phyloP scores from a whole-genome alignment of 1,140 invertebrate species.

The Procambarus virginalis region DNA sequence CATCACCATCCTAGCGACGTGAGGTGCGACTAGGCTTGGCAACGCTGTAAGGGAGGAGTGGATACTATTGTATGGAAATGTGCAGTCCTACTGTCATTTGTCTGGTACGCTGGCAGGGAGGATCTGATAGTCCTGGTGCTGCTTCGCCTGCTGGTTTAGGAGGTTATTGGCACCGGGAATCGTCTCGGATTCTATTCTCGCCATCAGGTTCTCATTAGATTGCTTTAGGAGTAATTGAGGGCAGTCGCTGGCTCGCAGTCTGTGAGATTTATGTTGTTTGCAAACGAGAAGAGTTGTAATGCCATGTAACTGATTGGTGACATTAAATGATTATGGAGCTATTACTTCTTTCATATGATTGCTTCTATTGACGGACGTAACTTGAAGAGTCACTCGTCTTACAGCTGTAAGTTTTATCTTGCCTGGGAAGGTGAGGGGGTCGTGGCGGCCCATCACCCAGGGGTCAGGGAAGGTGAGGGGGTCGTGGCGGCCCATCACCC shows the following conservation, averaged over 20 bases:
- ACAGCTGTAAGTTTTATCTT: slow-evolving; percentile 15
- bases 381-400: slow-evolving; percentile 5
- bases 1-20: not conserved
- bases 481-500: too few species aligned
- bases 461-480: not conserved
- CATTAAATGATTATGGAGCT: slow-evolving; percentile 46
- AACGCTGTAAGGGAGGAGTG: slow-evolving; percentile 59
- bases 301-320: slow-evolving; percentile 35
- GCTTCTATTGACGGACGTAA: slow-evolving; percentile 23
- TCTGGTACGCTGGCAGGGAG: slow-evolving; percentile 62
- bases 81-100: slow-evolving; percentile 67
- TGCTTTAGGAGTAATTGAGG: slow-evolving; percentile 57
- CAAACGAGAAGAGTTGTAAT: slow-evolving; percentile 25
- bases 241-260: slow-evolving; percentile 22
- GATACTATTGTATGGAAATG: slow-evolving; percentile 67
- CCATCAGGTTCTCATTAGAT: slow-evolving; percentile 31
- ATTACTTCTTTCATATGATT: slow-evolving; percentile 29
- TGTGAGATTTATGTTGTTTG: slow-evolving; percentile 39
- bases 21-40: slow-evolving; percentile 34
- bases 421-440: not conserved
- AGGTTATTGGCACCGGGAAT: slow-evolving; percentile 61
- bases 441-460: too few species aligned
- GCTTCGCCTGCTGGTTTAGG: slow-evolving; percentile 58
- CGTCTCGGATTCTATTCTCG: slow-evolving; percentile 25
- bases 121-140: slow-evolving; percentile 54